Base-by-base conservation (phyloP, 1,140 invertebrate species). In the Neomicropteryx cornuta region DNA sequence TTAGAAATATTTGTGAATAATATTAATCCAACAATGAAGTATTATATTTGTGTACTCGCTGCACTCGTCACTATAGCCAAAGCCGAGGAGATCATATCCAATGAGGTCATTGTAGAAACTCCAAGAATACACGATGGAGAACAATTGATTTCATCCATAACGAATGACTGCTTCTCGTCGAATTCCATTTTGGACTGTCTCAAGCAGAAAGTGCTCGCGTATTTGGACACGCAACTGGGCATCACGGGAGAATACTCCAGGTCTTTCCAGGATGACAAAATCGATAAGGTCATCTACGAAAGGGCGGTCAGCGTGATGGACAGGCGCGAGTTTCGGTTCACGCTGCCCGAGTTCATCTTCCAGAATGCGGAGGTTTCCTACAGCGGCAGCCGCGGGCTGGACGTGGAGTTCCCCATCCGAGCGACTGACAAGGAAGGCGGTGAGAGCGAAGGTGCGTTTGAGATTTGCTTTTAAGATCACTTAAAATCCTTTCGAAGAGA, bases 241-340 rank as follows among this genome's bases (percentile, higher is more conserved):
- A 71, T 78, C 1, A 69, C 59, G 17, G 73, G 75, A 17, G 79
- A 80, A 44, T 59, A 59, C 20, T 64, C 63, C 33, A 63, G 72
- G 40, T 64, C 71, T 39, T 60, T 70, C 35, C 58, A 66, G 16
- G 56, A 64, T 27, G 68, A 79, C 34, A 76, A 80, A 47, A 70
- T 85, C 33, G 82, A 86, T 45, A 78, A 81, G 51, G 76, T 80
- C 19, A 77, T 87, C 39, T 75, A 79, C 37, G 74, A 81, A 32
- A 73, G 83, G 44, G 73, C 75, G 4, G 71, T 73, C 11, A 73
- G 79, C 45, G 74, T 83, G 39, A 47, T 87, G 21, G 75, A 76
- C 52, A 73, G 69, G 18, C 80, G 84, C 52, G 77, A 85, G 48
- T 75, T 86, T 50, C 71, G 69, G 21, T 48, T 85, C 23, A 69